These are phyloP conservation scores for Ecdyonurus torrentis DNA, from an alignment of 2,888 invertebrate genomes.

Conservation along the genomic window DNA sequence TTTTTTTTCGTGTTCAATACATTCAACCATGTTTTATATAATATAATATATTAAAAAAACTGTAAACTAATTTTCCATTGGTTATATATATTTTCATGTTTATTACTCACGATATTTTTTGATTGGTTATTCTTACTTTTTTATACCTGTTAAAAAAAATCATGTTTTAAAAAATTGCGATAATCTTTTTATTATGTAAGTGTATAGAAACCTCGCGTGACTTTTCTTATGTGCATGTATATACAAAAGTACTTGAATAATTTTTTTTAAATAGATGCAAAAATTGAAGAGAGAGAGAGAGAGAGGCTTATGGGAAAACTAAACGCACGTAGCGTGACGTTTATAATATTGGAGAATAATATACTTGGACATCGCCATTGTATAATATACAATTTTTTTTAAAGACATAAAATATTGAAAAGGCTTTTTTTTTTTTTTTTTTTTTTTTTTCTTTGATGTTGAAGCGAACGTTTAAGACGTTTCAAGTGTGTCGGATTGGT, in stretches of 20 bases:
- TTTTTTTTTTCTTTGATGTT: conserved; percentile 4
- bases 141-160: too few species aligned
- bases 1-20: too few species aligned
- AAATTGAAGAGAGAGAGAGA: too few species aligned
- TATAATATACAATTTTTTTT: not conserved
- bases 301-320: too few species aligned
- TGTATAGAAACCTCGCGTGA: not conserved
- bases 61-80: not conserved
- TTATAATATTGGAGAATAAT: too few species aligned
- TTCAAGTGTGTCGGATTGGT: conserved; percentile 1
- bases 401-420: conserved; percentile 2
- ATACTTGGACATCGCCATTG: not conserved
- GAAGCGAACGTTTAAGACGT: conserved; percentile 3
- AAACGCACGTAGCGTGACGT: not conserved
- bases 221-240: not conserved
- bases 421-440: not conserved
- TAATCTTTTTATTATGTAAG: not conserved
- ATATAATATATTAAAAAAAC: too few species aligned
- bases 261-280: not conserved
- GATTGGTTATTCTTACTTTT: not conserved
- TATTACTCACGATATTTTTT: not conserved
- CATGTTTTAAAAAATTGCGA: not conserved
- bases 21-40: too few species aligned
- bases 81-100: not conserved
- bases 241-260: not conserved